Evolutionary conservation across 2,113 vertebrate species (phyloP), one percentile per base, ranked within the genome.

Genomic region (Plestiodon gilberti): DNA sequence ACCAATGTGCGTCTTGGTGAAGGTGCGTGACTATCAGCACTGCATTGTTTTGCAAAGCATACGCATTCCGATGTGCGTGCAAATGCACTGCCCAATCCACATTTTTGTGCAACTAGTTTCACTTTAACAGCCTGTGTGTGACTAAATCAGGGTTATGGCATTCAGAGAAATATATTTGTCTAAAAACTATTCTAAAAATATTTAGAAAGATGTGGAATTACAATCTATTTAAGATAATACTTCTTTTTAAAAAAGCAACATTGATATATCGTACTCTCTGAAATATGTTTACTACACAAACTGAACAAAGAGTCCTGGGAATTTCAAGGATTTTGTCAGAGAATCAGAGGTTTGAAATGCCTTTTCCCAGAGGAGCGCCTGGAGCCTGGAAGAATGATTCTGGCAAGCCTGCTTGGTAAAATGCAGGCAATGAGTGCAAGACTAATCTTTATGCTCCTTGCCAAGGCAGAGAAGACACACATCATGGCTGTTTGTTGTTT

Each of bases 191-290:
- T 70, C 64, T 67, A 81, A 74, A 69, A 74, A 69, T n/a, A 38
- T 30, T 88, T 84, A 83, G 76, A 43, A 0, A 89, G 64, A 11
- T 9, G 87, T 17, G 17, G 0, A 25, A 85, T 14, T 6, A 84
- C 23, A 2, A 15, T 65, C 61, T 75, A 87, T 33, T 38, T 88
- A 57, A 57, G 55, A 57, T 81, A 87, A 91, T 81, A 57, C 4
- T 9, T 79, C 74, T 48, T 48, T n/a, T n/a, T n/a, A n/a, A n/a
- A 48, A 48, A 48, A 48, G 13, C 5, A 57, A 57, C 55, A 57
- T 10, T 15, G 11, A 57, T 61, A n/a, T 18, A 55, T 62, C 8
- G 38, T 43, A 59, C 48, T 1, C n/a, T 40, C 80, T 71, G 64
- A 92, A 23, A 0, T 0, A 84, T 79, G 25, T 1, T 9, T 87